Base-by-base conservation (phyloP, 2,888 invertebrate genomes). In the Portevinia maculata region DNA sequence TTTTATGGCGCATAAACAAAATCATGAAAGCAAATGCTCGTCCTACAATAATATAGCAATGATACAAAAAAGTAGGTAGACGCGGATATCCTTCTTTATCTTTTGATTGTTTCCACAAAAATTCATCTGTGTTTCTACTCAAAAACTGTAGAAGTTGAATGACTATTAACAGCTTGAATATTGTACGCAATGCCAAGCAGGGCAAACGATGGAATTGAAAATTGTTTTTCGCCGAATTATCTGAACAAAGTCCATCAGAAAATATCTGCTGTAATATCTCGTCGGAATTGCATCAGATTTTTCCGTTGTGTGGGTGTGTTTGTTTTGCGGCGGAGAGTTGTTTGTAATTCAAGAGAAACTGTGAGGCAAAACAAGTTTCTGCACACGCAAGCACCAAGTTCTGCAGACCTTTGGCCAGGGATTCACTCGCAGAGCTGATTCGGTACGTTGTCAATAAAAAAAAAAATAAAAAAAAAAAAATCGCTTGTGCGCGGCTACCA, bases 301-400 rank as follows among this genome's bases (percentile, higher is more conserved):
- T 13, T 9, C 8, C 8, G 9, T 30, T 59, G 28, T 39, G 50
- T 48, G 39, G 24, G 21, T 46, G 57, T 48, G 1, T 4, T 11
- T 39, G 30, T 46, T 69, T 48, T 3, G 5, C 15, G 28, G 32
- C 21, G 37, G 34, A 57, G 57, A 48, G 28, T 24, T 24, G 44
- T 15, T 7, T 21, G 48, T 6, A 60, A 71, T 53, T 50, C 53
- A 41, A 57, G 21, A 28, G 34, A 37, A 17, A 53, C 7, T 13
- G 21, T 4, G 91, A 50, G 93, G 93, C 19, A 30, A 65, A 57
- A 70, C 21, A 48, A 70, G 70, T 59, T 70, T 41, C 41, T 59
- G 59, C 59, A 48, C 48, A 48, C n/a, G n/a, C 39, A 48, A 32
- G 50, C 60, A 52, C 67, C 75, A 57, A 6, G 74, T 55, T 74